phyloP scores from a whole-genome alignment of 53 echinoderm and acorn worm species.

The Antedon mediterranea region DNA sequence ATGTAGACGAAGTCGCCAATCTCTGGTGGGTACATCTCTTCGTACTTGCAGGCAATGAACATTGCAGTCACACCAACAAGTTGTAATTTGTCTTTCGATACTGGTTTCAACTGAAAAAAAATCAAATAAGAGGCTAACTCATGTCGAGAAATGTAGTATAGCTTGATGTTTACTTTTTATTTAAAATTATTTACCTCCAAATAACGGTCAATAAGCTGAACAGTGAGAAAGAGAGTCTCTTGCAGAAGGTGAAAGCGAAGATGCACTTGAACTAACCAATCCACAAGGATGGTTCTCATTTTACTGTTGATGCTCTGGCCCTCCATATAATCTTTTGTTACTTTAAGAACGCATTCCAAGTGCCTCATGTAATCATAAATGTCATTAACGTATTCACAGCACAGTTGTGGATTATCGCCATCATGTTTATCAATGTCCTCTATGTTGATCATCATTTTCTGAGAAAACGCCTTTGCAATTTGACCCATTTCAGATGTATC shows the following conservation, averaged over 20 bases:
- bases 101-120: slow-evolving; percentile 41
- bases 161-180: background rate
- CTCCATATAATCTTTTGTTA: slow-evolving; percentile 52
- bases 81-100: slow-evolving; percentile 79
- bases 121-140: too few relatives aligned
- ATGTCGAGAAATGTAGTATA: background rate
- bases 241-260: slow-evolving; percentile 84
- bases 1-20: slow-evolving; percentile 90
- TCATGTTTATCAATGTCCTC: slow-evolving; percentile 92
- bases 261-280: slow-evolving; percentile 95
- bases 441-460: slow-evolving; percentile 23
- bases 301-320: slow-evolving; percentile 41
- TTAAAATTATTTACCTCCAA: slow-evolving; percentile 40
- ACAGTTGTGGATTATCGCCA: slow-evolving; percentile 74
- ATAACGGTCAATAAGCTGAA: slow-evolving; percentile 83
- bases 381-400: slow-evolving; percentile 86
- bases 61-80: slow-evolving; percentile 86
- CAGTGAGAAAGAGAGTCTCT: slow-evolving; percentile 82
- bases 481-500: slow-evolving; percentile 35
- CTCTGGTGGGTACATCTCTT: slow-evolving; percentile 98
- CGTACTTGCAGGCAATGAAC: slow-evolving; percentile 89
- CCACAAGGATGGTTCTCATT: slow-evolving; percentile 77
- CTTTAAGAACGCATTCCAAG: slow-evolving; percentile 56
- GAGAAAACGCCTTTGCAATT: slow-evolving; percentile 41
- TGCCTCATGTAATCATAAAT: slow-evolving; percentile 85